Percentiles rank a stretch among this genome's conserved stretches.
Evolutionary conservation across 2,888 invertebrate species (phyloP).

Genomic region (Caradrina clavipalpis): DNA sequence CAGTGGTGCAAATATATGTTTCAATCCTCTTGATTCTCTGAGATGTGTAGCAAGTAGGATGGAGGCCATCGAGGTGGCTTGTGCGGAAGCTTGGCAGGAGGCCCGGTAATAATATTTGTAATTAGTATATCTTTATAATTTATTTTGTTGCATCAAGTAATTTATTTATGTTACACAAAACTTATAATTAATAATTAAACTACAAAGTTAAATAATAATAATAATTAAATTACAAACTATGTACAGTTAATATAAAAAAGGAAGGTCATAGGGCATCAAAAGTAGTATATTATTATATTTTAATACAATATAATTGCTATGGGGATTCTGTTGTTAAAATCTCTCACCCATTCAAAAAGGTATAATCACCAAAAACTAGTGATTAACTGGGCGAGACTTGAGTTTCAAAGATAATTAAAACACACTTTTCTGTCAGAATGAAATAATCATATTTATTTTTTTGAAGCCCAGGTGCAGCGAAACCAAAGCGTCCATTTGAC

Average conservation of each 20-base stretch:
- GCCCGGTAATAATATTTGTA: slow-evolving; percentile 91
- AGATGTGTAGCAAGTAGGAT: slow-evolving; percentile 94
- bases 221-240: too few relatives aligned
- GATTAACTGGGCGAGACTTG: background rate
- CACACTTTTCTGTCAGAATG: background rate
- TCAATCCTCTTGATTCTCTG: slow-evolving; percentile 97
- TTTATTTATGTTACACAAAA: too few relatives aligned
- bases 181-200: too few relatives aligned
- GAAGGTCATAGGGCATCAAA: too few relatives aligned
- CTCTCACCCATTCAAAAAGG: background rate
- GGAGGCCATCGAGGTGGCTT: slow-evolving; percentile 95
- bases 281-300: background rate
- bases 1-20: slow-evolving; percentile 93
- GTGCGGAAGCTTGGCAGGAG: slow-evolving; percentile 97
- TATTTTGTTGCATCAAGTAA: too few relatives aligned
- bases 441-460: slow-evolving; percentile 39
- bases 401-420: background rate
- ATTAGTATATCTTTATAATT: background rate
- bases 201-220: too few relatives aligned
- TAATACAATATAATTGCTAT: too few relatives aligned
- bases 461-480: slow-evolving; percentile 93
- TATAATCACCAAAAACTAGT: background rate
- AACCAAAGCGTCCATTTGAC: slow-evolving; percentile 97
- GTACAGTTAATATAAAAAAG: too few relatives aligned
- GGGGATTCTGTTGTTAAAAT: background rate